A percentile compares a stretch with the other conserved stretches of the same genome.
These are phyloP conservation scores for Lepilemur septentrionalis DNA, from an alignment of 2,797 vertebrate species.

Conservation along the genomic window DNA sequence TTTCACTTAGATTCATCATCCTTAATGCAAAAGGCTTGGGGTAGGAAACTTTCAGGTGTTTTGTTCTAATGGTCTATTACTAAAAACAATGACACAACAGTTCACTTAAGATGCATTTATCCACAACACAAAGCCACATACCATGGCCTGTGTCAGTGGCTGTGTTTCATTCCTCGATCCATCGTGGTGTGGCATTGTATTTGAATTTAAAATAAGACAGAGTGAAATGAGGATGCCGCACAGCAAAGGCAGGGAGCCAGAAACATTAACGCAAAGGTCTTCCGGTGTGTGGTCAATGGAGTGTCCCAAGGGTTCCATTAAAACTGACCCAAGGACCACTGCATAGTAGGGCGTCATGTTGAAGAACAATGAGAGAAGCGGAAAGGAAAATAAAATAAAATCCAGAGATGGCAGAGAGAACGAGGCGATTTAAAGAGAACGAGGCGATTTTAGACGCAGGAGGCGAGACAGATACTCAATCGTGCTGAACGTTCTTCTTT, in stretches of 20 bases:
- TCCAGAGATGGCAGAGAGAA: background rate
- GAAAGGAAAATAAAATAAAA: background rate
- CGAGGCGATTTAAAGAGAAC: background rate
- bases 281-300: background rate
- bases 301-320: too few species aligned
- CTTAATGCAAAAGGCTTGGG: constrained; percentile 57
- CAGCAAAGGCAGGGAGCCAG: background rate
- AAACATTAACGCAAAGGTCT: background rate
- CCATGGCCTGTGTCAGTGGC: fast-evolving
- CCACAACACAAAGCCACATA: background rate
- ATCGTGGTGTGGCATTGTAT: background rate
- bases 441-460: background rate
- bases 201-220: background rate
- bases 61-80: background rate
- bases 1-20: constrained; percentile 64
- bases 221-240: background rate
- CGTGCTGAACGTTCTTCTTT: background rate
- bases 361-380: background rate
- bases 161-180: background rate
- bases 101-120: background rate
- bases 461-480: background rate
- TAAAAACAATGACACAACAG: background rate
- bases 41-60: constrained; percentile 57
- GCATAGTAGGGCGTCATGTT: too few species aligned
- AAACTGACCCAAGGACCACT: background rate